These are phyloP conservation scores for Mus spicilegus DNA, from an alignment of 2,113 vertebrate genomes.

Conservation along the genomic window DNA sequence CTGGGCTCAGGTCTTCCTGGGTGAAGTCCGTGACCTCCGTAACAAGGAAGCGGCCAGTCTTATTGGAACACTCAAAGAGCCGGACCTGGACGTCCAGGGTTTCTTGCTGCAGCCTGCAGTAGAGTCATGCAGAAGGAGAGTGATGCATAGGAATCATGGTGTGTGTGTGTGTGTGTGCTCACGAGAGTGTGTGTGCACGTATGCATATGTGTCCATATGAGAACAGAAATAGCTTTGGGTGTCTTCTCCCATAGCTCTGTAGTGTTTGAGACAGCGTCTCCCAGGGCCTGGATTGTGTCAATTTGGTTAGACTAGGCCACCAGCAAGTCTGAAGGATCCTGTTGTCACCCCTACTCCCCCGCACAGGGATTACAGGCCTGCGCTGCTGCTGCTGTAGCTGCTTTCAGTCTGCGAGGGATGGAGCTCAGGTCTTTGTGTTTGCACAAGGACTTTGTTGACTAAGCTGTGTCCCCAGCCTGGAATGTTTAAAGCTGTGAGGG, in stretches of 20 bases:
- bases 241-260: too few relatives aligned
- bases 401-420: background rate
- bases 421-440: too few relatives aligned
- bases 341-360: background rate
- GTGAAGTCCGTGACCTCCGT: conserved; percentile 91
- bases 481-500: background rate
- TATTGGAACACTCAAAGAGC: conserved; percentile 95
- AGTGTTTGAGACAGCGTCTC: background rate
- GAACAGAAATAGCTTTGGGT: background rate
- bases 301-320: too few relatives aligned
- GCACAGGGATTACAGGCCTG: background rate
- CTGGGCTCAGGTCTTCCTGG: conserved; percentile 92
- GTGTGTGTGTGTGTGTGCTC: background rate
- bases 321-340: background rate
- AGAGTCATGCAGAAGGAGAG: background rate
- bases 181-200: background rate
- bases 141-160: background rate
- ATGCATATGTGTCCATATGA: too few relatives aligned
- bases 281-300: background rate
- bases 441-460: background rate
- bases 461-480: background rate
- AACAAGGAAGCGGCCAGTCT: conserved; percentile 91
- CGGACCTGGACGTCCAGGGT: conserved; percentile 88
- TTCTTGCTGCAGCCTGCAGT: conserved; percentile 89
- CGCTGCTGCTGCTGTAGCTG: too few relatives aligned